Evolutionary conservation across 2,888 invertebrate species (phyloP).

Genomic region (Drosophila percnosoma): DNA sequence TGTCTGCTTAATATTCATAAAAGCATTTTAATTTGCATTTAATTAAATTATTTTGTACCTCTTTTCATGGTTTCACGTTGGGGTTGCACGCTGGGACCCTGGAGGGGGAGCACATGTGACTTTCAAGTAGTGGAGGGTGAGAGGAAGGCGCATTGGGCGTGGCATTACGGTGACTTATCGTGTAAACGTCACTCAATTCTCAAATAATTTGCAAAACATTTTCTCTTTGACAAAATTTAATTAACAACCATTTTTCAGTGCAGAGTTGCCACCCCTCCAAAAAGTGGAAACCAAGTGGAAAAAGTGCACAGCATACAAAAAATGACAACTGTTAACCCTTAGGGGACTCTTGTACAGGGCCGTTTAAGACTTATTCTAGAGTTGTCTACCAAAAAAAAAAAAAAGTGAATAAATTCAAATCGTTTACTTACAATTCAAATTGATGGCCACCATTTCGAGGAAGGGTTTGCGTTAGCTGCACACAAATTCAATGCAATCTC

Average conservation of each 20-base stretch:
- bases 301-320: conserved; percentile 5
- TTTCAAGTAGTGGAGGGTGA: neutral
- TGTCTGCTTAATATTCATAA: conserved; percentile 71
- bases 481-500: conserved; percentile 34
- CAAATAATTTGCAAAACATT: conserved; percentile 59
- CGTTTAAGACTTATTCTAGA: conserved; percentile 11
- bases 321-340: neutral
- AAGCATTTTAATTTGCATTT: conserved; percentile 81
- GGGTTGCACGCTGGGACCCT: neutral
- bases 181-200: conserved; percentile 58
- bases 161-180: neutral
- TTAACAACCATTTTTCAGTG: conserved; percentile 41
- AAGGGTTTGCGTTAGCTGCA: neutral
- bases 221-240: conserved; percentile 50
- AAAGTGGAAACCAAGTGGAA: neutral
- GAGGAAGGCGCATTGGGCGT: conserved; percentile 14
- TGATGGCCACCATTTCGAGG: conserved; percentile 67
- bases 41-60: conserved; percentile 72
- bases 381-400: neutral
- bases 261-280: conserved; percentile 6
- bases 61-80: neutral
- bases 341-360: conserved; percentile 6
- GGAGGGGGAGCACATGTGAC: conserved; percentile 20
- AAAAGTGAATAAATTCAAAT: neutral
- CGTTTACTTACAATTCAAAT: conserved; percentile 68